These are phyloP conservation scores for Henicopernis longicauda DNA, from an alignment of 2,113 vertebrate species.

Conservation along the genomic window DNA sequence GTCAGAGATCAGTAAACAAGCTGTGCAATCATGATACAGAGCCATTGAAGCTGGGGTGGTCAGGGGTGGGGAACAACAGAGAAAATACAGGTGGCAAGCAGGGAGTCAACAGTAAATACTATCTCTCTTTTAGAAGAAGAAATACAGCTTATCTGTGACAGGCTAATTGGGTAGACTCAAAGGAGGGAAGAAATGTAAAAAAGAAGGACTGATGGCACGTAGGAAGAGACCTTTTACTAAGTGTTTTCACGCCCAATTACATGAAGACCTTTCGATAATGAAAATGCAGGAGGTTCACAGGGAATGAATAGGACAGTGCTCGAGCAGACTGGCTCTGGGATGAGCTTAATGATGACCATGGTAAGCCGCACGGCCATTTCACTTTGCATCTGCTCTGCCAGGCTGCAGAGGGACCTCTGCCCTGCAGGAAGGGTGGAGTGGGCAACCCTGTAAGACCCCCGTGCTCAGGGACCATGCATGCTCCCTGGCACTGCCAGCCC, in stretches of 20 bases:
- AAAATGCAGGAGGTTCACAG: background rate
- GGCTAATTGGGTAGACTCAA: background rate
- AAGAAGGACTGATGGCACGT: background rate
- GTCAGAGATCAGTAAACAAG: background rate
- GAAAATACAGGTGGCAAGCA: background rate
- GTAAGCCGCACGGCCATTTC: background rate
- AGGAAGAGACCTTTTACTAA: background rate
- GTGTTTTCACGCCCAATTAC: background rate
- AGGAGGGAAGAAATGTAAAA: background rate
- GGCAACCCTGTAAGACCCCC: background rate
- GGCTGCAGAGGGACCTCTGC: background rate
- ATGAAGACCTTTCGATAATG: background rate
- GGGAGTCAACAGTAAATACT: background rate
- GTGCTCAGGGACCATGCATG: accelerated
- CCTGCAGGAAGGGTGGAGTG: too few relatives aligned
- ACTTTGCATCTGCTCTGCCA: background rate
- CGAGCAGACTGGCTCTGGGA: background rate
- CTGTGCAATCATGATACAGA: background rate
- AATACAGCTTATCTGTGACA: background rate
- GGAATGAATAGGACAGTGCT: background rate
- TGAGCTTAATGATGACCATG: background rate
- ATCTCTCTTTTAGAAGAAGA: background rate
- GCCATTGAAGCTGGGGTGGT: background rate
- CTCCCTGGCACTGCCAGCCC: background rate
- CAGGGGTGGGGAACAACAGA: too few relatives aligned